These are phyloP conservation scores for Aegypius monachus DNA, from an alignment of 2,113 vertebrate species.

Conservation along the genomic window DNA sequence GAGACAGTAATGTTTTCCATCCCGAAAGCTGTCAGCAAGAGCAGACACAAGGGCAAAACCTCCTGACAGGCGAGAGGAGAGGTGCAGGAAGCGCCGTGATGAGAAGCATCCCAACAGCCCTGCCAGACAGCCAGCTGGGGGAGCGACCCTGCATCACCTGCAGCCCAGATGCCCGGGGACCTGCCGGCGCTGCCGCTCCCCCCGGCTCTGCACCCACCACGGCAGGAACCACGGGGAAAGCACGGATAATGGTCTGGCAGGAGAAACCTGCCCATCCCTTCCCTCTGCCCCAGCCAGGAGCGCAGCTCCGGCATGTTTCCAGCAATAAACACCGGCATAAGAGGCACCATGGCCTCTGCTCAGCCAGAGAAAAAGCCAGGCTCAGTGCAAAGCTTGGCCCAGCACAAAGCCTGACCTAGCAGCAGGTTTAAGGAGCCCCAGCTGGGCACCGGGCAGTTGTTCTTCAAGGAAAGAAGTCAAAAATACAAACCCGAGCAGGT, in stretches of 20 bases:
- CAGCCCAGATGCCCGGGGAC: neutral
- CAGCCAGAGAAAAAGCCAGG: too few relatives aligned
- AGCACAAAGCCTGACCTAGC: neutral
- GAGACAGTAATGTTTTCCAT: neutral
- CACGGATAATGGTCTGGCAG: fast-evolving
- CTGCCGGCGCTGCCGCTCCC: neutral
- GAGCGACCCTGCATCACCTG: neutral
- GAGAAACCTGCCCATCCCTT: neutral
- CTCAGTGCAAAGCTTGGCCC: neutral
- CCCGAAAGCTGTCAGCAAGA: neutral
- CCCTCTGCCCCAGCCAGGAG: neutral
- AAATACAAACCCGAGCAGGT: fast-evolving
- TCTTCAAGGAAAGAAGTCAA: neutral
- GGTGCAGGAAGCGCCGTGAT: neutral
- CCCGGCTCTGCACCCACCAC: fast-evolving
- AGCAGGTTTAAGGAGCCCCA: neutral
- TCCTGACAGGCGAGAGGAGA: neutral
- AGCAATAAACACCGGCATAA: neutral
- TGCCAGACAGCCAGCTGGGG: neutral
- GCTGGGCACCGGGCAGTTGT: neutral
- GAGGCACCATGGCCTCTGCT: neutral
- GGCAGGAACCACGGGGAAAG: neutral
- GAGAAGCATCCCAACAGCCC: neutral
- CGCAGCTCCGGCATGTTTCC: fast-evolving
- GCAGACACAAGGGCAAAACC: neutral